Evolutionary conservation across 2,888 invertebrate species (phyloP).

Genomic region (Leptopilina drosophilae): DNA sequence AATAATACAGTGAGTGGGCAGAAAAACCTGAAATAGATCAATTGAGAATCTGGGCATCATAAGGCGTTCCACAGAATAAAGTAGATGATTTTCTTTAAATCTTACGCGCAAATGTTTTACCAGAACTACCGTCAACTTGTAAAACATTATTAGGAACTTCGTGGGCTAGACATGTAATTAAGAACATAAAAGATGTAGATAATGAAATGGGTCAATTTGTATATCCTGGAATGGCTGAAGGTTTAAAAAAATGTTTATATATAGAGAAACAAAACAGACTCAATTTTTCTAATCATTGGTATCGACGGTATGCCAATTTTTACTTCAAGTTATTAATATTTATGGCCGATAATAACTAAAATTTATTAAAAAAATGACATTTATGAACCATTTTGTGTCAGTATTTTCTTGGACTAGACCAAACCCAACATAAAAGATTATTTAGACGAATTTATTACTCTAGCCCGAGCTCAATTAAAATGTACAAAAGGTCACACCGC

Average conservation of each 20-base stretch:
- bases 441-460: no score
- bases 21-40: slow-evolving; percentile 7
- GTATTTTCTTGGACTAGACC: slow-evolving; percentile 39
- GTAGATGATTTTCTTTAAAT: slow-evolving; percentile 33
- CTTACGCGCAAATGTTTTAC: slow-evolving; percentile 33
- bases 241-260: slow-evolving; percentile 24
- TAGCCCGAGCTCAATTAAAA: no score
- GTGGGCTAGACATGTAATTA: slow-evolving; percentile 18
- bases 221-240: slow-evolving; percentile 29
- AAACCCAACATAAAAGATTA: no score
- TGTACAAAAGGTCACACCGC: no score
- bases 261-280: slow-evolving; percentile 25
- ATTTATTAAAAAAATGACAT: slow-evolving; percentile 39
- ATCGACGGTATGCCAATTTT: slow-evolving; percentile 41
- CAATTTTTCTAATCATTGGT: slow-evolving; percentile 23
- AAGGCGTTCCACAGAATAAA: slow-evolving; percentile 1
- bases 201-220: slow-evolving; percentile 15
- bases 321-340: slow-evolving; percentile 15
- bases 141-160: slow-evolving; percentile 8
- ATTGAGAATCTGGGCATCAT: background rate
- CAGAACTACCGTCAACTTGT: slow-evolving; percentile 33
- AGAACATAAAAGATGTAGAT: slow-evolving; percentile 10
- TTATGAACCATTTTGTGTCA: slow-evolving; percentile 38
- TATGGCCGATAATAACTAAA: slow-evolving; percentile 41
- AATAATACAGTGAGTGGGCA: background rate